These are phyloP conservation scores for Tillus elongatus DNA, from an alignment of 2,888 invertebrate species.

Conservation along the genomic window DNA sequence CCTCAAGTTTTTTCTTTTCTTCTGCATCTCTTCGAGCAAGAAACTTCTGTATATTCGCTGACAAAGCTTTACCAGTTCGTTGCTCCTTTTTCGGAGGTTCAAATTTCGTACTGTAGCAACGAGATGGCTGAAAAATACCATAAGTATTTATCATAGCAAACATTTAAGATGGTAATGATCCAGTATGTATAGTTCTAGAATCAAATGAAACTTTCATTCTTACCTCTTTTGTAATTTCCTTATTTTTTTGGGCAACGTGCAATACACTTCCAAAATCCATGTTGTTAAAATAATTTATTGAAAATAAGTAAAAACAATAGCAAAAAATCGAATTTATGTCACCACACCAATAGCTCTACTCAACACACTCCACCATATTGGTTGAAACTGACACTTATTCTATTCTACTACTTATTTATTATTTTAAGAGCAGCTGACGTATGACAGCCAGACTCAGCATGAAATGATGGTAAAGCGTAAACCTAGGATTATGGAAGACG, in stretches of 20 bases:
- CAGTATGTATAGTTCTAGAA: constrained; percentile 13
- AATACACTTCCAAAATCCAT: constrained; percentile 57
- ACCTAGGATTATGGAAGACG: no score
- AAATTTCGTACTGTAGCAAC: constrained; percentile 70
- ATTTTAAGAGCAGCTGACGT: no score
- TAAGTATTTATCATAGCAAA: not conserved
- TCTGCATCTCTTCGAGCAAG: constrained; percentile 74
- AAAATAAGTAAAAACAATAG: no score
- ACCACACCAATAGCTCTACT: no score
- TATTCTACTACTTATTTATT: no score
- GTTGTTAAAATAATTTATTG: constrained; percentile 8
- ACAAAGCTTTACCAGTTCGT: constrained; percentile 56
- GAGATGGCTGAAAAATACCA: constrained; percentile 36
- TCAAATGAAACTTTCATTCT: constrained; percentile 18
- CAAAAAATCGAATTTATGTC: no score
- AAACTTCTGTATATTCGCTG: constrained; percentile 74
- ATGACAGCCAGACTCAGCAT: no score
- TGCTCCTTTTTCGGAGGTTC: constrained; percentile 73
- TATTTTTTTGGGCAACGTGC: constrained; percentile 54
- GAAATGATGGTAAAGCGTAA: no score
- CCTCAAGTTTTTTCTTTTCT: constrained; percentile 54
- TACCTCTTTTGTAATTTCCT: constrained; percentile 34
- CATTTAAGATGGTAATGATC: constrained; percentile 2
- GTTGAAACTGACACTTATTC: no score
- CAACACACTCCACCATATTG: no score